Percentiles rank a stretch among this genome's conserved stretches.
Conservation (phyloP, 2,797 vertebrate genomes). For the Heteromormyrus szaboi region DNA sequence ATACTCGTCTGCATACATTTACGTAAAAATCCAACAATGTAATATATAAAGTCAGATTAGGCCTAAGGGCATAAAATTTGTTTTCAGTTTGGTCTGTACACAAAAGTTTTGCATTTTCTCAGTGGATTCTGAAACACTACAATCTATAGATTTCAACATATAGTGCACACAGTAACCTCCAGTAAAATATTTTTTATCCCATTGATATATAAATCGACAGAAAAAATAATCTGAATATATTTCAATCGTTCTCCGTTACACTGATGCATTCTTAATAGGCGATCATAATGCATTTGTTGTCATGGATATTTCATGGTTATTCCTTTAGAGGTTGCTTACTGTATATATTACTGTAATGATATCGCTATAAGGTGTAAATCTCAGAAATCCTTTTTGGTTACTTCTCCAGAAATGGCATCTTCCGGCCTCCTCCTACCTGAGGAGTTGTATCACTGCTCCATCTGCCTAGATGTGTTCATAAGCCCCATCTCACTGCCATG, state of each 20-base stretch:
- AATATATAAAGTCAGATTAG: background rate
- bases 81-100: background rate
- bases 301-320: background rate
- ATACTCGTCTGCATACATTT: background rate
- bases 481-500: constrained; percentile 28
- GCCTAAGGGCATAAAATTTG: background rate
- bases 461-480: constrained; percentile 29
- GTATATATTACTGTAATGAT: background rate
- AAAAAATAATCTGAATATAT: background rate
- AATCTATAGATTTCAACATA: background rate
- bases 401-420: constrained; percentile 3
- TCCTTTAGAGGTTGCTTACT: background rate
- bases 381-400: background rate
- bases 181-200: background rate
- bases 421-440: background rate
- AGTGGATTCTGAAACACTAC: background rate
- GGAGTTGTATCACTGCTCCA: constrained; percentile 22
- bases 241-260: background rate
- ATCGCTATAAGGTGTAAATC: background rate
- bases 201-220: background rate
- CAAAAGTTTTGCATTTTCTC: background rate
- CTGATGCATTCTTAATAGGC: background rate
- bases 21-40: background rate
- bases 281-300: background rate
- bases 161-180: background rate